A percentile compares a stretch with the other conserved stretches of the same genome.
phyloP scores from a whole-genome alignment of 2,113 vertebrate genomes.

The Anoura caudifer region DNA sequence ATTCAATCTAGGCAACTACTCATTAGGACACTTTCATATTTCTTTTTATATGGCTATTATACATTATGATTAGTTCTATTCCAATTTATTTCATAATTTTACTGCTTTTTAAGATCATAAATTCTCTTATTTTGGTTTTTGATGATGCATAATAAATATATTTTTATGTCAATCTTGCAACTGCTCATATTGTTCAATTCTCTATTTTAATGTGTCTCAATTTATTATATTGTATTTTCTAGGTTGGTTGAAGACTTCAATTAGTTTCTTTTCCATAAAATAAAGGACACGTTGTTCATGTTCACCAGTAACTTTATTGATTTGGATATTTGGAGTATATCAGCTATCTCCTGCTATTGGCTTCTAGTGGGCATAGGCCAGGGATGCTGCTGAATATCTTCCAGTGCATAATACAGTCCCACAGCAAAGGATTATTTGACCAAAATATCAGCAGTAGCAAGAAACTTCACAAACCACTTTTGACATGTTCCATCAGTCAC shows the following conservation, averaged over 20 bases:
- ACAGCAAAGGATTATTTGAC: no score
- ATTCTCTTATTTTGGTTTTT: not conserved
- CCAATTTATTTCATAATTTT: slow-evolving; percentile 28
- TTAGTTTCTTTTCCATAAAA: no score
- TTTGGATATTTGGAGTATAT: no score
- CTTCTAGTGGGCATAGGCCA: no score
- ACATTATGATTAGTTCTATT: not conserved
- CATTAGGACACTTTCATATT: not conserved
- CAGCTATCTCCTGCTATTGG: no score
- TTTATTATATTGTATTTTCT: not conserved
- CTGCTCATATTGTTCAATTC: not conserved
- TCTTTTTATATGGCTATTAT: not conserved
- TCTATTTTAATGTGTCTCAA: not conserved
- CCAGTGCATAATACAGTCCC: no score
- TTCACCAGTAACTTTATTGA: no score
- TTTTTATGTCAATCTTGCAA: not conserved
- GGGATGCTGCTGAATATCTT: no score
- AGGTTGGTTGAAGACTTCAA: not conserved
- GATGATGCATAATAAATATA: not conserved
- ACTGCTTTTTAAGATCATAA: not conserved
- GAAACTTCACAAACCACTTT: no score
- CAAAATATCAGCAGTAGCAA: no score
- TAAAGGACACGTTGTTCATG: no score
- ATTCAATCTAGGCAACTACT: not conserved
- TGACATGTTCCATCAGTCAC: no score